Evolutionary conservation across 2,113 vertebrate species (phyloP).

Genomic region (Pedetes capensis): DNA sequence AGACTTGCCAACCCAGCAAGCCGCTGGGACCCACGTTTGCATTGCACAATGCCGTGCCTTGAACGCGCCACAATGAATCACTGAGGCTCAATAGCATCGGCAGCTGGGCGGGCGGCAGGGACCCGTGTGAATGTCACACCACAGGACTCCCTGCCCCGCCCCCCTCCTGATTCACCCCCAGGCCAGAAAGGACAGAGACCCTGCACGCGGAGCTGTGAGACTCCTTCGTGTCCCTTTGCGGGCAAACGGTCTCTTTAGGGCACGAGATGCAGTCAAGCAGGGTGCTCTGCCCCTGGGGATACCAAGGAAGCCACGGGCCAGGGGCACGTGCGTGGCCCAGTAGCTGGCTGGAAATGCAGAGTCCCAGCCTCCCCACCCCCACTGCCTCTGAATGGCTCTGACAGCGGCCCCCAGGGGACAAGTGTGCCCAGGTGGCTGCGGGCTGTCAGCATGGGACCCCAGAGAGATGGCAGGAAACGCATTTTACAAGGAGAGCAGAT

Average conservation of each 20-base stretch:
- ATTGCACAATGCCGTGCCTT: neutral
- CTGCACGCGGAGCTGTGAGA: rapidly evolving
- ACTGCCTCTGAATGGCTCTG: no score
- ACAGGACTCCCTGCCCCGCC: neutral
- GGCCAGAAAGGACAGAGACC: neutral
- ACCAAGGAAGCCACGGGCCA: neutral
- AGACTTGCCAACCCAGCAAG: conserved; percentile 43
- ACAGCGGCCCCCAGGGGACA: neutral
- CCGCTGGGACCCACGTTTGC: conserved; percentile 15
- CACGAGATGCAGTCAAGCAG: rapidly evolving
- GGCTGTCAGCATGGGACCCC: neutral
- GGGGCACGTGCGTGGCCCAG: neutral
- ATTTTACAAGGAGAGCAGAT: neutral
- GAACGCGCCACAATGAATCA: neutral
- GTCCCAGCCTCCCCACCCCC: neutral
- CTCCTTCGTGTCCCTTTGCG: neutral
- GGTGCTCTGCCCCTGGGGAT: neutral
- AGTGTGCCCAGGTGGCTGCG: rapidly evolving
- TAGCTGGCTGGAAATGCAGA: neutral
- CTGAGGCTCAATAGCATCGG: neutral
- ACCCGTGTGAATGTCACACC: neutral
- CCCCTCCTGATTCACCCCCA: neutral
- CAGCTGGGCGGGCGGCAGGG: conserved; percentile 57
- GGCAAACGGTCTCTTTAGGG: neutral
- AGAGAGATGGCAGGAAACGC: neutral